Base-by-base conservation (phyloP, 2,113 vertebrate genomes). In the Rhodinocichla rosea region DNA sequence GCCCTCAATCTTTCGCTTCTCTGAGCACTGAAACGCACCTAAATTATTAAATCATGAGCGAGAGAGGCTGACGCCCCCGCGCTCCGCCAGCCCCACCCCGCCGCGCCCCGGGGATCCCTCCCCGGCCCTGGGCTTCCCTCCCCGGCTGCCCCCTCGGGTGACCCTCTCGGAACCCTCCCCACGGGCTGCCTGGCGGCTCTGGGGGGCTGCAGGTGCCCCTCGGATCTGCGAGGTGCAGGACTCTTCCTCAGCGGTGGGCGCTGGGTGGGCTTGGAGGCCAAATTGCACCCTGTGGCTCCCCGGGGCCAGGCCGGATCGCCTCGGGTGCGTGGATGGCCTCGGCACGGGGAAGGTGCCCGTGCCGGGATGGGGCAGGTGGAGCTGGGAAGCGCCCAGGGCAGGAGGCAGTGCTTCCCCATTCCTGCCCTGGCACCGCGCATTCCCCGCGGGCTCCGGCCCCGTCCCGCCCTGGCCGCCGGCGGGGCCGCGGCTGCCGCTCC, bases 1-100 rank as follows among this genome's bases (percentile, higher is more conserved):
- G 95, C 89, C 88, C 92, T 97, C 90, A 71, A 70, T 96, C 92
- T 90, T 95, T 89, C 70, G 92, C 90, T 94, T 96, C 85, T 45
- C 27, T 68, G 93, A 95, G 75, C 83, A 2, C 73, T n/a, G 82
- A 94, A 87, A 96, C 50, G 75, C 92, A 83, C 94, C 91, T n/a
- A 9, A 73, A 93, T 95, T 89, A 94, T 93, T 92, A 57, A 94
- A 85, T 82, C 60, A 53, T 70, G 50, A 84, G 84, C 44, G 1
- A 68, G 45, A 68, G 74, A 69, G 65, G 70, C 86, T 49, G 63
- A 77, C 76, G 42, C 76, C 94, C 89, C 87, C 45, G 64, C 52
- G 21, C 49, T 49, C 59, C 8, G 14, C 75, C 74, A 24, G 55
- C 70, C 76, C 83, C 94, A 60, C 80, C 90, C 85, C 24, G 15